Conservation (phyloP, 2,888 invertebrate species). For the Octonoba sinensis region DNA sequence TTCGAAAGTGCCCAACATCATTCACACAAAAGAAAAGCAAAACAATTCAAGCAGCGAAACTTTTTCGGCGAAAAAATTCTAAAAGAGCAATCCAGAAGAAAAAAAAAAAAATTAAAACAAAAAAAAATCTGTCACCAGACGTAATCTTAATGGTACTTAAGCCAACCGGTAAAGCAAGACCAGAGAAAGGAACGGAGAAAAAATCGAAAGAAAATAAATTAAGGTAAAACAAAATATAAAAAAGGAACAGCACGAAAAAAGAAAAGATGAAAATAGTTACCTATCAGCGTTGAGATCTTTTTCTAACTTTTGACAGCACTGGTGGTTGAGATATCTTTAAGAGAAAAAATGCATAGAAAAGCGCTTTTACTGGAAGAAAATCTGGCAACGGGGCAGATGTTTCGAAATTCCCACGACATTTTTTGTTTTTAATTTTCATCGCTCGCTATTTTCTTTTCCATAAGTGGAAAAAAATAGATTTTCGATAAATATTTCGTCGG, state of each 20-base stretch:
- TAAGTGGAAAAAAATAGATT: constrained; percentile 15
- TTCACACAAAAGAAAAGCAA: neutral
- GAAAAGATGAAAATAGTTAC: constrained; percentile 49
- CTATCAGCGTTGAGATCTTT: constrained; percentile 60
- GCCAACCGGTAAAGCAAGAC: constrained; percentile 46
- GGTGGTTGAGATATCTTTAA: neutral
- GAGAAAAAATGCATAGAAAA: constrained; percentile 17
- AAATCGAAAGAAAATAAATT: constrained; percentile 8
- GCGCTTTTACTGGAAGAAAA: constrained; percentile 33
- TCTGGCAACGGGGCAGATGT: constrained; percentile 47
- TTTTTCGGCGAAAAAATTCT: constrained; percentile 1
- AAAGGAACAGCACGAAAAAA: constrained; percentile 17
- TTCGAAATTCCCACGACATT: constrained; percentile 42
- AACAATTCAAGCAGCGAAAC: neutral
- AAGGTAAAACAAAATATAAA: neutral
- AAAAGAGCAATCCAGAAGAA: neutral
- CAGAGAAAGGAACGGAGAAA: constrained; percentile 10
- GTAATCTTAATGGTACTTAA: constrained; percentile 58
- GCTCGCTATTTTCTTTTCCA: constrained; percentile 15
- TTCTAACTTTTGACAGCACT: constrained; percentile 51
- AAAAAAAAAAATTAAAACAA: neutral
- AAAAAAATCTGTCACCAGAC: constrained; percentile 38
- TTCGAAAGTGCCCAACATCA: constrained; percentile 24
- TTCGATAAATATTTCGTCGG: constrained; percentile 24
- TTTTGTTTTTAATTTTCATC: constrained; percentile 22